These are phyloP conservation scores for Limnephilus marmoratus DNA, from an alignment of 2,888 invertebrate species.

Conservation along the genomic window DNA sequence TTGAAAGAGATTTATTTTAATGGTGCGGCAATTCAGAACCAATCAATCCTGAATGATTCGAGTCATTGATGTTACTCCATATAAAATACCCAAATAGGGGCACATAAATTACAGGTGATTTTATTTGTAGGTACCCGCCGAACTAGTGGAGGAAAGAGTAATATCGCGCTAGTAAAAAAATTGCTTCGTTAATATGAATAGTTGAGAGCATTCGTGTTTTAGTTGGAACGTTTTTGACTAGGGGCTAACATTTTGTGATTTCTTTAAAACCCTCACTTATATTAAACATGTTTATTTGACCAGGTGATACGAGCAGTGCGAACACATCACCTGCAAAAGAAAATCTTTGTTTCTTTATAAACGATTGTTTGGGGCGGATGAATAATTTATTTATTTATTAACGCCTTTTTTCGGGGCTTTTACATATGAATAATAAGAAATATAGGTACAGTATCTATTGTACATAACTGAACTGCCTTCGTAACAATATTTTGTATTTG, in stretches of 20 bases:
- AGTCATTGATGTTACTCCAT: conserved; percentile 29
- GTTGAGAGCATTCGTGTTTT: neutral
- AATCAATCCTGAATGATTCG: conserved; percentile 45
- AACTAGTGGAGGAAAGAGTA: neutral
- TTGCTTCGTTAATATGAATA: neutral
- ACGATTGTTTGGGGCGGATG: no score
- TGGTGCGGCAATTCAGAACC: conserved; percentile 27
- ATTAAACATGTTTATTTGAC: no score
- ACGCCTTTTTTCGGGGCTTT: no score
- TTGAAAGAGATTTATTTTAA: conserved; percentile 43
- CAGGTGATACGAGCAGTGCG: no score
- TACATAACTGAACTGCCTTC: no score
- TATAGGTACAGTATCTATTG: no score
- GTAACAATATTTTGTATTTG: no score
- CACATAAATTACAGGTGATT: conserved; percentile 56
- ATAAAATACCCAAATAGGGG: conserved; percentile 53
- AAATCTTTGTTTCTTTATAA: no score
- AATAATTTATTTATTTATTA: no score
- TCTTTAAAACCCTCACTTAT: neutral
- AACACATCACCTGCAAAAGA: no score
- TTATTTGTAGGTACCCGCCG: neutral
- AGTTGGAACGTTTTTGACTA: neutral
- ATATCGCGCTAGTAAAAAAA: neutral
- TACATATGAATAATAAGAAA: no score
- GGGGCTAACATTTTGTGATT: neutral